Percentiles rank a stretch among this genome's conserved stretches.
These are phyloP conservation scores for Castor canadensis DNA, from an alignment of 2,113 vertebrate species.

Conservation along the genomic window DNA sequence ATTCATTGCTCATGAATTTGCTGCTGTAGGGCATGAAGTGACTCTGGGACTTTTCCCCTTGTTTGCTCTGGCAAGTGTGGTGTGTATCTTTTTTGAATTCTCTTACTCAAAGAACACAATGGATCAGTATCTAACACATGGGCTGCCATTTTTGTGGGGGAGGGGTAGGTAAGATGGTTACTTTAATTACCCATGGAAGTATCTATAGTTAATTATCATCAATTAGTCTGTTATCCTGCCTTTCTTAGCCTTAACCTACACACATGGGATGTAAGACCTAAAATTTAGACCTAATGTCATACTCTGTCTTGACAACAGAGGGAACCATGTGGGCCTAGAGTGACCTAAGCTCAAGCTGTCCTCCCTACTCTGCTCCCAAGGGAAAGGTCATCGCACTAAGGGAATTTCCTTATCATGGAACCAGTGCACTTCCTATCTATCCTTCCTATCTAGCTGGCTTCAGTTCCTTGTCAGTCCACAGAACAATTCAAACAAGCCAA, in stretches of 20 bases:
- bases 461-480: background rate
- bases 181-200: background rate
- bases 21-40: accelerated
- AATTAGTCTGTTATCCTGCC: no score
- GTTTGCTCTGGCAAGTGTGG: background rate
- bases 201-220: background rate
- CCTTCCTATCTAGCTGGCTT: background rate
- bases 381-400: background rate
- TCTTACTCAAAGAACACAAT: background rate
- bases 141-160: accelerated
- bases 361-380: background rate
- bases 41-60: background rate
- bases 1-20: accelerated
- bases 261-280: background rate
- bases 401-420: background rate
- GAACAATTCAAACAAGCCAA: background rate
- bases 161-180: accelerated
- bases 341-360: background rate
- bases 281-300: background rate
- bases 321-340: background rate
- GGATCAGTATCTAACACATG: background rate
- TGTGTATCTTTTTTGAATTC: background rate
- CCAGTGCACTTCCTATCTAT: no score
- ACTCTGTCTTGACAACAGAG: background rate
- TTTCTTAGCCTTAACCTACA: background rate